Percentiles rank a stretch among this genome's conserved stretches.
phyloP scores from a whole-genome alignment of 2,113 vertebrate genomes.

The Sapayoa aenigma region DNA sequence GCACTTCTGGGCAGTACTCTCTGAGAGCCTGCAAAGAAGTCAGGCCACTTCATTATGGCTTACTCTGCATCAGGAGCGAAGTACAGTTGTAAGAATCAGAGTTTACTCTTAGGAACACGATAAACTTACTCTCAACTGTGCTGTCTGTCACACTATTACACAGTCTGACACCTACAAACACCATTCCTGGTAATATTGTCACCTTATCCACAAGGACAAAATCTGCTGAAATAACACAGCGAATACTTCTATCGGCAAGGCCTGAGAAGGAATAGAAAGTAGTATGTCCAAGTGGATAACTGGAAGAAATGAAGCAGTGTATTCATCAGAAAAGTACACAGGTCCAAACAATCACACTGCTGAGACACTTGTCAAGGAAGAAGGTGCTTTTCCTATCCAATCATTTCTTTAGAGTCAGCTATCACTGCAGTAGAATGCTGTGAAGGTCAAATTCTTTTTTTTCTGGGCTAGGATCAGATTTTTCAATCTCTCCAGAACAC shows the following conservation, averaged over 20 bases:
- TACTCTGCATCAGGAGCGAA: neutral
- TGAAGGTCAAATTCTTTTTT: neutral
- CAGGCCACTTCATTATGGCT: neutral
- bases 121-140: neutral
- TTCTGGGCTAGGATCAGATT: neutral
- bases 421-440: neutral
- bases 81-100: neutral
- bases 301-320: neutral
- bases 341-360: neutral
- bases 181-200: neutral
- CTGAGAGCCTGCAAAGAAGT: neutral
- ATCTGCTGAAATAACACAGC: neutral
- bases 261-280: neutral
- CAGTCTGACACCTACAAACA: neutral
- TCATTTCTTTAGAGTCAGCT: neutral
- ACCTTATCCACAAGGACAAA: neutral
- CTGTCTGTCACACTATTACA: neutral
- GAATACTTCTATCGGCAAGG: neutral
- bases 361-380: neutral
- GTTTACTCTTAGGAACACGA: neutral
- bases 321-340: neutral
- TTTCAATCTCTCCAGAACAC: neutral
- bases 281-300: neutral
- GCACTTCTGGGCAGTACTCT: neutral
- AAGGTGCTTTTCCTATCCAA: neutral